Evolutionary conservation across 2,797 vertebrate species (phyloP).

Genomic region (Cynopterus sphinx): DNA sequence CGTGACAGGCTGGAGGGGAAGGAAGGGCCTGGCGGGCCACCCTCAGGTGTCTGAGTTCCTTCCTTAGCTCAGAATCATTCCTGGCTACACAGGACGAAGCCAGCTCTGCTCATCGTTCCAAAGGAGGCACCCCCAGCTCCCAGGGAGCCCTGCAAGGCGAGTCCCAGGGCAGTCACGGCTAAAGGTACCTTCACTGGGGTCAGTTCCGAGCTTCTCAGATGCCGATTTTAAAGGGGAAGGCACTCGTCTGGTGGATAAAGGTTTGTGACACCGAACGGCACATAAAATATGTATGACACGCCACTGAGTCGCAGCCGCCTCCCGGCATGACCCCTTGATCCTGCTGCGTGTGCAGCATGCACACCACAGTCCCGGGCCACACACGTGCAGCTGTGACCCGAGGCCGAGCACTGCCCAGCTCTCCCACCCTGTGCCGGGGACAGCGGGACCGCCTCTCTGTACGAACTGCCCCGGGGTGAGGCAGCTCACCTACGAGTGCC

Average conservation of each 20-base stretch:
- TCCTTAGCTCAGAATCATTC: neutral
- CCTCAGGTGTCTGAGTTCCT: neutral
- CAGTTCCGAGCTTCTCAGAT: neutral
- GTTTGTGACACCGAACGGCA: neutral
- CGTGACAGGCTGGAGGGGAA: neutral
- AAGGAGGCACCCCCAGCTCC: neutral
- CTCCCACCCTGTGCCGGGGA: neutral
- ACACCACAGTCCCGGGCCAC: neutral
- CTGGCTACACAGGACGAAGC: neutral
- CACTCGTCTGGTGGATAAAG: neutral
- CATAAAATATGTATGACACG: neutral
- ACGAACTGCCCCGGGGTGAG: no score
- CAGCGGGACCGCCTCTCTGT: neutral
- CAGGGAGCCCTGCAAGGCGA: neutral
- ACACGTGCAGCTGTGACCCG: rapidly evolving
- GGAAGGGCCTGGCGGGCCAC: neutral
- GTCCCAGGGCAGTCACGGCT: neutral
- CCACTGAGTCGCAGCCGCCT: neutral
- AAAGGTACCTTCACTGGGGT: neutral
- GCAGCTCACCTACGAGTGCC: neutral
- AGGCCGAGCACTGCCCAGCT: neutral
- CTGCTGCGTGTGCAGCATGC: neutral
- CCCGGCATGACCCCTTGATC: neutral
- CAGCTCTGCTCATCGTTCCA: neutral
- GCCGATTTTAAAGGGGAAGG: neutral